A percentile compares a stretch with the other conserved stretches of the same genome.
These are phyloP conservation scores for Yponomeuta plumbellus DNA, from an alignment of 2,888 invertebrate species.

Conservation along the genomic window DNA sequence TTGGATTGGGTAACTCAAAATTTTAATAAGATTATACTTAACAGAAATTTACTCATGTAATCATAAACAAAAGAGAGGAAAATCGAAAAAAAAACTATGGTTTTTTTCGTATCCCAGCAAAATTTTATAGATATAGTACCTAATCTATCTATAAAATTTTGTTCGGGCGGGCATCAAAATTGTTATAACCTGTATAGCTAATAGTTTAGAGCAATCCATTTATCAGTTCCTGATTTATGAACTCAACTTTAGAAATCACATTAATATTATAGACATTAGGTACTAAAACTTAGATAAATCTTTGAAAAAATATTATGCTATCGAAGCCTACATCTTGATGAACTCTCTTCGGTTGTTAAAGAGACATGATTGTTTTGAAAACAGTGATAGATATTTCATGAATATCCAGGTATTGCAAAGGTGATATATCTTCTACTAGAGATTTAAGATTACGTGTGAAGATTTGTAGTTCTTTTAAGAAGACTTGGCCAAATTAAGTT, in stretches of 20 bases:
- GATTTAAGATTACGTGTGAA: not conserved
- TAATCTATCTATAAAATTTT: no score
- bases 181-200: no score
- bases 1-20: no score
- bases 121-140: no score
- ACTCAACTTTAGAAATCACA: not conserved
- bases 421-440: not conserved
- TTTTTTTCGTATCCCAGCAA: no score
- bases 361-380: not conserved
- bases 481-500: not conserved
- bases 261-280: not conserved
- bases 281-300: not conserved
- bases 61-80: no score
- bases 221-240: no score
- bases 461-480: not conserved
- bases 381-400: not conserved
- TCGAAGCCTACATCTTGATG: not conserved
- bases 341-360: not conserved
- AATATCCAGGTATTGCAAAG: not conserved
- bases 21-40: no score
- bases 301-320: not conserved
- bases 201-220: no score
- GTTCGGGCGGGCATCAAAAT: no score
- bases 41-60: no score
- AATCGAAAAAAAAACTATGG: no score